These are phyloP conservation scores for Pionites leucogaster DNA, from an alignment of 2,113 vertebrate species.

Conservation along the genomic window DNA sequence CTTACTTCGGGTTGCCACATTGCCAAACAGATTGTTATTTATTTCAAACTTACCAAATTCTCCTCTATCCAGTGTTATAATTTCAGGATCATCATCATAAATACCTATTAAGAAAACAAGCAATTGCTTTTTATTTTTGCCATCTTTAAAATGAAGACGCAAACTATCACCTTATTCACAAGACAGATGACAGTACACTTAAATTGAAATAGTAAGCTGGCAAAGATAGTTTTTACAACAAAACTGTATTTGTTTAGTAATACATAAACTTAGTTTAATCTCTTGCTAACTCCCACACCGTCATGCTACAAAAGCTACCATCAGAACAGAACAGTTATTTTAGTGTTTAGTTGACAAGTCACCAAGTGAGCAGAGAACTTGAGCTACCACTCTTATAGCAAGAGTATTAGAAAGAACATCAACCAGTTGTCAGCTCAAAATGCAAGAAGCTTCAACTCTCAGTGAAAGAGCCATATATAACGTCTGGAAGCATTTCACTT, in stretches of 20 bases:
- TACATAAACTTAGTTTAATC: background rate
- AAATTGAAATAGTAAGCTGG: background rate
- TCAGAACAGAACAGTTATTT: background rate
- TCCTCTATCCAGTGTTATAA: constrained; percentile 93
- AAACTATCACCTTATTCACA: background rate
- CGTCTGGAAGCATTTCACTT: background rate
- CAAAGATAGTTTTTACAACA: background rate
- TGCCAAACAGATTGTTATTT: background rate
- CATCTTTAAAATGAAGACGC: background rate
- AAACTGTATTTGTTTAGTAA: background rate
- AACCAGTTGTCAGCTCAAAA: background rate
- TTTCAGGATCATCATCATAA: constrained; percentile 96
- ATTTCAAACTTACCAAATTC: constrained; percentile 90
- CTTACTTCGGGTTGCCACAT: background rate
- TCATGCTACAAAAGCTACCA: background rate
- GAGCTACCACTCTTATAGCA: background rate
- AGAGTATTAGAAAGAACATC: background rate
- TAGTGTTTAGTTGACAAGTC: background rate
- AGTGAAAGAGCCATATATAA: background rate
- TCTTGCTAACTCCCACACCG: background rate
- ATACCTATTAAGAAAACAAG: constrained; percentile 81
- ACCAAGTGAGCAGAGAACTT: background rate
- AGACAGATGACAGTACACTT: background rate
- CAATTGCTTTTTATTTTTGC: background rate
- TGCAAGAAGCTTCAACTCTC: background rate